Evolutionary conservation across 2,113 vertebrate genomes (phyloP).

Genomic region (Microcebus lehilahytsara): DNA sequence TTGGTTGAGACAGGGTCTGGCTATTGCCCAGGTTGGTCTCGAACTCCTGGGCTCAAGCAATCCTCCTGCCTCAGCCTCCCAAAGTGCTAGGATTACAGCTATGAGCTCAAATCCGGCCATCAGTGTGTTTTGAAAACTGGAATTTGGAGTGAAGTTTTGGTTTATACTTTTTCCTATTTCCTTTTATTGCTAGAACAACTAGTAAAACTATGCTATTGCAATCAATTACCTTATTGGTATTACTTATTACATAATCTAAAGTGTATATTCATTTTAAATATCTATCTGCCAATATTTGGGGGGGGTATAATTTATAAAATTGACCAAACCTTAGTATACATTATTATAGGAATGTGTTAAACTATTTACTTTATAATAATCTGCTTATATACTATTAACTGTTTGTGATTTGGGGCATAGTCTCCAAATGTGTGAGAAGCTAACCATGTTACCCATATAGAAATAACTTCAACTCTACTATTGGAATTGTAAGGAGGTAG

Average conservation of each 20-base stretch:
- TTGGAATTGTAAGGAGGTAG: conserved; percentile 53
- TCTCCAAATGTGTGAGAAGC: conserved; percentile 50
- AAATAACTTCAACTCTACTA: conserved; percentile 17
- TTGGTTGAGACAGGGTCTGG: too few relatives aligned
- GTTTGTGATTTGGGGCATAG: background rate
- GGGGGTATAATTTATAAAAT: background rate
- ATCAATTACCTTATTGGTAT: background rate
- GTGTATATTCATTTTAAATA: background rate
- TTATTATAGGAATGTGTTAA: background rate
- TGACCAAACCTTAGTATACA: background rate
- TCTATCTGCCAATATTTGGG: background rate
- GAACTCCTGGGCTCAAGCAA: too few relatives aligned
- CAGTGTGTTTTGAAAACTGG: background rate
- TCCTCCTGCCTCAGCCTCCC: too few relatives aligned
- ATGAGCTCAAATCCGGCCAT: too few relatives aligned
- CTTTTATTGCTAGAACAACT: background rate
- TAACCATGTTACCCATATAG: background rate
- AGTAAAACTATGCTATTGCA: background rate
- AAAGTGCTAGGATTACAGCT: too few relatives aligned
- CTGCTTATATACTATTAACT: background rate
- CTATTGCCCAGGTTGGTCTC: too few relatives aligned
- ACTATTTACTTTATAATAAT: background rate
- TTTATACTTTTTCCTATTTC: background rate
- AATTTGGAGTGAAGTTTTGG: background rate
- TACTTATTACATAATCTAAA: background rate